Evolutionary conservation across 2,113 vertebrate species (phyloP), one percentile per base, ranked within the genome.

Genomic region (Penelope pileata): DNA sequence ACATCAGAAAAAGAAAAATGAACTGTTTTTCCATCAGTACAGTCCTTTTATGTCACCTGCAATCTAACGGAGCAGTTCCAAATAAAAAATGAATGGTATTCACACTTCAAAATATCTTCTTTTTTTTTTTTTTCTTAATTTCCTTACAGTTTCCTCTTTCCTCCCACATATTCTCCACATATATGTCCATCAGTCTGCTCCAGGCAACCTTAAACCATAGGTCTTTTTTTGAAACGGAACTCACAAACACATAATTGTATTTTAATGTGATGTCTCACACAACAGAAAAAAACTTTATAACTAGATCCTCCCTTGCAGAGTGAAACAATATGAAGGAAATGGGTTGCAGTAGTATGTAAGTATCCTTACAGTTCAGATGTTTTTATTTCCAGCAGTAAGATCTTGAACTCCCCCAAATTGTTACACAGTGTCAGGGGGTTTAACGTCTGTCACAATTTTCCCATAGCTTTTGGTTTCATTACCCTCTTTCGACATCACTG

Each of bases 301-400:
- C 70, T 73, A 90, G 74, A 90, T 94, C 59, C 67, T 93, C 10
- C 51, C 68, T 86, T 80, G 93, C 59, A 90, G 63, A 95, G 50
- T 88, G 72, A 80, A 96, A 90, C 68, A 83, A 83, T 77, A 63
- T 85, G 63, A 90, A 47, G 63, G 54, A 85, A 95, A 95, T 90
- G 23, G 67, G 63, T 85, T 93, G 47, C 91, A 95, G 82, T 70
- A 90, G 59, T 51, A 30, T 70, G 23, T 30, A 92, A 77, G 78
- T 94, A 75, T 86, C 69, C n/a, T 56, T 80, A 9, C 66, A 77
- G 54, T 77, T 94, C 45, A 74, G 26, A 74, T 63, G 30, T 62
- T 15, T 53, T 16, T 66, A 40, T 90, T 95, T 94, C 54, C 26
- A 79, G 45, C 27, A 68, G n/a, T 68, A 92, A 81, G 60, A 47